Evolutionary conservation across 53 echinoderm and acorn worm species (phyloP), one percentile per base, ranked within the genome.

Genomic region (Crossaster papposus): DNA sequence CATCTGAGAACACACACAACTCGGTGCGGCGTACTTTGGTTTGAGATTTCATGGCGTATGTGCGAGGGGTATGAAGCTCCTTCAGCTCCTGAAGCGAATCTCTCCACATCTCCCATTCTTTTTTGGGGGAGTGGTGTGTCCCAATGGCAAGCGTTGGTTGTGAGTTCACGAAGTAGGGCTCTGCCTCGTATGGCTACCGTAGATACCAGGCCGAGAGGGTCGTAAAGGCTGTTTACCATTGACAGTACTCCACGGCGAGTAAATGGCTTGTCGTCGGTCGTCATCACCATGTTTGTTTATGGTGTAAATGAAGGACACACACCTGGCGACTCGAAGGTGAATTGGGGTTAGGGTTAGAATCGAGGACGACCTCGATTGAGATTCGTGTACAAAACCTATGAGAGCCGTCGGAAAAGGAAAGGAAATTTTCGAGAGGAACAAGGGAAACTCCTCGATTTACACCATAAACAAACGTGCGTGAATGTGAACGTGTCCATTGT

Each of bases 171-270:
- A 31, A 90, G 64, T 62, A 90, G 7, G 30, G 77, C 75, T 54
- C 72, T 90, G 52, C 91, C 91, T 23, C 86, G 78, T 51, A 91
- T n/a, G 30, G 85, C 85, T 20, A 91, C 9, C n/a, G 86, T 82
- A 38, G 90, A 72, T 64, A 38, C 79, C 22, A 92, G 78, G n/a
- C 80, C 84, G n/a, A 92, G 85, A 7, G 90, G 89, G 44, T 92
- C 80, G 38, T 75, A 90, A 34, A 92, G 54, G 24, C 93, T 90
- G n/a, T n/a, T n/a, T n/a, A n/a, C n/a, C n/a, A n/a, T n/a, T n/a
- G n/a, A n/a, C n/a, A n/a, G 73, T 2, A 90, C 86, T 54, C 90
- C 82, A 17, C 90, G 36, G n/a, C 65, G 44, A n/a, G 90, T 90
- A 52, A 85, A 79, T 10, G 79, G 78, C 10, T 90, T 79, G 35